Percentiles rank a stretch among this genome's conserved stretches.
phyloP scores from a whole-genome alignment of 1,140 invertebrate species.

The Agrypnia vestita region DNA sequence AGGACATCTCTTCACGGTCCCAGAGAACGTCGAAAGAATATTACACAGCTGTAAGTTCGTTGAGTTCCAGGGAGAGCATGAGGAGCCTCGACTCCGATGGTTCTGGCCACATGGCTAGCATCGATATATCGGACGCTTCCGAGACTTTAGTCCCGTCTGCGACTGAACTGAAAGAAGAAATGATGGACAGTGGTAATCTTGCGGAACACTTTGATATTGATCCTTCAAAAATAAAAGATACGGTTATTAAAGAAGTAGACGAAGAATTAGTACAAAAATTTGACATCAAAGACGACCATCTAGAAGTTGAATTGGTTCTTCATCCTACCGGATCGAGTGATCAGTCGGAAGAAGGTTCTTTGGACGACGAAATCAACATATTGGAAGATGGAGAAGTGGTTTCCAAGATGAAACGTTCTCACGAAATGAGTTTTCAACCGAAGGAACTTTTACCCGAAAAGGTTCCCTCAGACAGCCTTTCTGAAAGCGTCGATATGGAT shows the following conservation, averaged over 20 bases:
- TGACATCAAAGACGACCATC: constrained; percentile 43
- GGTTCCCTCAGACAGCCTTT: constrained; percentile 66
- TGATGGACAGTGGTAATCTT: constrained; percentile 72
- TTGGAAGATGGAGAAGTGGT: constrained; percentile 68
- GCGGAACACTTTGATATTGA: constrained; percentile 70
- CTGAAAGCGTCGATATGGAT: constrained; percentile 69
- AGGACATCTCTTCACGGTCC: constrained; percentile 82
- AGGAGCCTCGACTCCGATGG: constrained; percentile 91
- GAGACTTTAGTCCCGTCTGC: constrained; percentile 91
- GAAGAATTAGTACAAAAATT: constrained; percentile 31
- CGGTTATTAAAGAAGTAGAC: constrained; percentile 62
- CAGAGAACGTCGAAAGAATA: constrained; percentile 85
- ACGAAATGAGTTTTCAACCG: constrained; percentile 92
- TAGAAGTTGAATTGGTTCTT: constrained; percentile 40
- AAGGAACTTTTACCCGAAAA: constrained; percentile 73
- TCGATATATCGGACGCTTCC: constrained; percentile 91
- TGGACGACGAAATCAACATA: constrained; percentile 66
- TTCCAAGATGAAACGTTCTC: constrained; percentile 87
- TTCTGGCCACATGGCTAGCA: constrained; percentile 88
- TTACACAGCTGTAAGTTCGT: constrained; percentile 85
- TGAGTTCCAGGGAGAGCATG: constrained; percentile 91
- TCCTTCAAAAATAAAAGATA: constrained; percentile 64
- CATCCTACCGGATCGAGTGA: constrained; percentile 62
- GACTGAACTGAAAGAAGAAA: constrained; percentile 75
- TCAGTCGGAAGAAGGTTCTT: constrained; percentile 71